Base-by-base conservation (phyloP, 2,888 invertebrate species). In the Seira ritae region DNA sequence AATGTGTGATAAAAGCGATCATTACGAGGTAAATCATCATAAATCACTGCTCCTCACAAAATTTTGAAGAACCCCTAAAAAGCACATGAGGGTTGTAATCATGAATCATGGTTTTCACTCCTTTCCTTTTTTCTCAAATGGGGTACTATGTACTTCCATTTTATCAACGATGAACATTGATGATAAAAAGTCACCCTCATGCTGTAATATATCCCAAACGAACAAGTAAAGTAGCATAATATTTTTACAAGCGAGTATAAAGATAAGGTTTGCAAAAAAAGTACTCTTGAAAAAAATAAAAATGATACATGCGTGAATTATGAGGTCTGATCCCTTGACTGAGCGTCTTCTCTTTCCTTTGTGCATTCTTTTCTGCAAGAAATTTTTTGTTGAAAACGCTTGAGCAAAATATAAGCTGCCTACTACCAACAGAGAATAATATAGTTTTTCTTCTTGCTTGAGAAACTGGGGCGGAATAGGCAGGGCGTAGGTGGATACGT, bases 401-500 rank as follows among this genome's bases (percentile, higher is more conserved):
- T 50, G 50, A 50, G 50, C 50, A 8, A 50, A 50, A 50, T 50
- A 50, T 15, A 31, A 31, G 3, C 2, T 8, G 8, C 2, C 31
- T 31, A 8, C 31, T 31, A 31, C 31, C 2, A 31, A n/a, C n/a
- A n/a, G n/a, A n/a, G 24, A 46, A 69, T 70, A 68, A 74, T 69
- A 42, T 22, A 31, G 68, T 76, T 31, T 31, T 50, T 77, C 82
- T 87, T 86, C 83, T 88, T 88, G 89, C 86, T 88, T 89, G 89
- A 89, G 88, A 88, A 89, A 88, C 86, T 89, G 84, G 89, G 88
- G 87, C 89, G 89, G 88, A 88, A 87, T 85, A 84, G 80, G 77
- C 80, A 76, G 87, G 87, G 84, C 83, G 82, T 82, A 80, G 80
- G 80, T 80, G 80, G 80, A 15, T 75, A 68, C 10, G 19, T 67